Base-by-base conservation (phyloP, 2,888 invertebrate species). In the Mellilla xanthometata region DNA sequence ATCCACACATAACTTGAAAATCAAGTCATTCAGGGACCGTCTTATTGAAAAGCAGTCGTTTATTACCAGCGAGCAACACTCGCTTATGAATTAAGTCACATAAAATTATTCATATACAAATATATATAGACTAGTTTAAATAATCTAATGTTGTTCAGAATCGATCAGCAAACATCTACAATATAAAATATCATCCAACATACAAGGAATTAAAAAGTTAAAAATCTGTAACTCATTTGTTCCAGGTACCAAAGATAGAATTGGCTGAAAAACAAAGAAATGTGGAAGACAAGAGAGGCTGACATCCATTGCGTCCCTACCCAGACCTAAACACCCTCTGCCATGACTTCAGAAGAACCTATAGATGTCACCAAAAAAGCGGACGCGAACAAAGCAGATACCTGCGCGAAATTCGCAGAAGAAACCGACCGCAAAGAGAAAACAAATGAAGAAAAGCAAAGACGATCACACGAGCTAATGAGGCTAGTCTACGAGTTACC, bases 321-420 rank as follows among this genome's bases (percentile, higher is more conserved):
- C 60, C 52, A 48, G 59, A 52, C 39, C 40, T 53, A 52, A 56
- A 73, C 64, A 70, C 55, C 71, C 63, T 41, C 58, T 67, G 77
- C 80, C 71, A 89, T 89, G 88, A 89, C 88, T 64, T 89, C 88
- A 62, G 88, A 88, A 60, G 82, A 87, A 52, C 77, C 84, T 0
- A 79, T 85, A 55, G 80, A 89, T 78, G 83, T 77, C 43, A 81
- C 80, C 51, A 81, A 84, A 58, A 83, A 80, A 63, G 56, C 70
- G 13, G 80, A 82, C 47, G 62, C 72, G 29, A 83, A 82, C 57
- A 84, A 85, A 52, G 63, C 76, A 43, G 73, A 80, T 49, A 75
- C 75, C 45, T 68, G 72, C 49, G 58, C 73, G 0, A 84, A 82
- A 43, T 81, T 79, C 31, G 62, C 68, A 26, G 74, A 77, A 55